These are phyloP conservation scores for Pholis gunnellus DNA, from an alignment of 2,113 vertebrate genomes.

Conservation along the genomic window DNA sequence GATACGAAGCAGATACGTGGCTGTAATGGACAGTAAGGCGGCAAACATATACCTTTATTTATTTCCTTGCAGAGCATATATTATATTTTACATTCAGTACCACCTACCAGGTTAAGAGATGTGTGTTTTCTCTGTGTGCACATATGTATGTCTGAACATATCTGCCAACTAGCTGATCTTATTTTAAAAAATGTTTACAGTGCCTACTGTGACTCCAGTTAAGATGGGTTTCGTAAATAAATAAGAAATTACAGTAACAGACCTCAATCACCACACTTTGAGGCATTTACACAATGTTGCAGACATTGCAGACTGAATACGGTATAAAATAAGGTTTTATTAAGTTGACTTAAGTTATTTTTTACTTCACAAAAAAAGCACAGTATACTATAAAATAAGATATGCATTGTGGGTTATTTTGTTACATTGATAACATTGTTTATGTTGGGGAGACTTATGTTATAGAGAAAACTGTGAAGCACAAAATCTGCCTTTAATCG, in stretches of 20 bases:
- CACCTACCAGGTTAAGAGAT: neutral
- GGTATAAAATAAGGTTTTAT: too few species aligned
- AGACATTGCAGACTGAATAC: neutral
- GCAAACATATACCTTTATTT: conserved; percentile 17
- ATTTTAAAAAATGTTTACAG: neutral
- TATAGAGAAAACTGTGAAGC: neutral
- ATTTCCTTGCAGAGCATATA: neutral
- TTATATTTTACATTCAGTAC: neutral
- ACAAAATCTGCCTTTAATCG: conserved; percentile 16
- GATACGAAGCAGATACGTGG: conserved; percentile 52
- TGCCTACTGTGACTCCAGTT: neutral
- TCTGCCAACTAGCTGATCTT: neutral
- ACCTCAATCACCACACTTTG: neutral
- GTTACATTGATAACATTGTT: neutral
- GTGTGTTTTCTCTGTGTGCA: neutral
- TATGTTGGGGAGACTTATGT: neutral
- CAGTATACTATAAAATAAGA: neutral
- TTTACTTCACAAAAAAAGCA: neutral
- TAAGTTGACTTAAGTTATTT: too few species aligned
- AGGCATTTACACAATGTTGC: conserved; percentile 1
- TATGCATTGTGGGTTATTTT: neutral
- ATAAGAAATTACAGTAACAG: neutral
- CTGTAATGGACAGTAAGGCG: conserved; percentile 44
- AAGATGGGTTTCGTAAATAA: neutral
- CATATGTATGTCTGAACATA: neutral